Evolutionary conservation across 1,140 invertebrate genomes (phyloP), one percentile per base, ranked within the genome.

Genomic region (Pseudomyrmex concolor): DNA sequence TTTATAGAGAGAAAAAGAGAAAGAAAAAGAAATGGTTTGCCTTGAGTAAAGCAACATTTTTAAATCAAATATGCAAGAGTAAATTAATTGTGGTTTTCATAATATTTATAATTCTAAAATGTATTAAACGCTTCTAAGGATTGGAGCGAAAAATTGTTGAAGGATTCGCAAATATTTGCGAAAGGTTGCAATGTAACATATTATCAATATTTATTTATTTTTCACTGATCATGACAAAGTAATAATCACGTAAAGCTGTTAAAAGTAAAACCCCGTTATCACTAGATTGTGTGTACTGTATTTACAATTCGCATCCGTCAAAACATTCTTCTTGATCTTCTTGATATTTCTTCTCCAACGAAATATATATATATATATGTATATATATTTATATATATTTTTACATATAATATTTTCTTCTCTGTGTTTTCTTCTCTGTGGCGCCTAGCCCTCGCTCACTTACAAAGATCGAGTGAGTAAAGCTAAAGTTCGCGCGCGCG

Each of bases 201-300:
- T 91, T 91, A 93, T 91, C 90, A 92, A 92, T 92, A 92, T 93
- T 93, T 93, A 93, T 94, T 94, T 90, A 92, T 92, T 92, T 92
- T 92, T 93, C 86, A 91, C 76, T 89, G 87, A 91, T 91, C 87
- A 91, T 92, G 90, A 92, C 89, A 91, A 93, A 93, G 87, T 93
- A 92, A 91, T 92, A 91, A 93, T 93, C 92, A 93, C 91, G 92
- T 92, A 92, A 93, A 92, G 87, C 91, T 91, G 90, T 91, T 90
- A 88, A 89, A 92, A 92, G 89, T 93, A 89, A 90, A 91, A 91
- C 82, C 89, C 90, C 90, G 82, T 92, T 88, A 93, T 93, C 85
- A 85, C 90, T 93, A 92, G 89, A 89, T 87, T 85, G 82, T 90
- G 71, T 89, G 87, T 66, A 73, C 51, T 92, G 51, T 92, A 92